Base-by-base conservation (phyloP, 30 jellyfish, hydroid and myxozoan genomes). In the Pelagia noctiluca region DNA sequence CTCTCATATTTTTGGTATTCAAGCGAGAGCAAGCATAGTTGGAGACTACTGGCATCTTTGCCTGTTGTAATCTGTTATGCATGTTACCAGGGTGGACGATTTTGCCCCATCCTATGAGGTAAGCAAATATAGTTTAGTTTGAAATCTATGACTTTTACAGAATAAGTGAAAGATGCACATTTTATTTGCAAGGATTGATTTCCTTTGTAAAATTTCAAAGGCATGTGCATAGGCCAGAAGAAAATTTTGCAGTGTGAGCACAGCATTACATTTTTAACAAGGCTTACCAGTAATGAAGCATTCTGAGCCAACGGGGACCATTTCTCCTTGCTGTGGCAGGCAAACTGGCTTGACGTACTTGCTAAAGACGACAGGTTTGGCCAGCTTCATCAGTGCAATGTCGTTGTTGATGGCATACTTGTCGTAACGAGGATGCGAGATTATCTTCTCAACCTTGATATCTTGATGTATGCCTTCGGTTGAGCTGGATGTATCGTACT, bases 251-350 rank as follows among this genome's bases (percentile, higher is more conserved):
- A 42, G n/a, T 2, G 37, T 7, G 63, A 2, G 37, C 25, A 22
- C 3, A 30, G 25, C 73, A 1, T 1, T 3, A 52, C 0, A 0
- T 25, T 31, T 26, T 1, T 1, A 21, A 31, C 0, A 69, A 11
- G 13, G 21, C 54, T 46, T 52, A 90, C 97, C 97, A 65, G 97
- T 83, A 30, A 90, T 90, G 83, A 46, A 90, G 70, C 97, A 90
- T 77, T 80, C 22, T 0, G 97, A 75, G 46, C 97, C 97, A 34
- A 64, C 93, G 18, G 93, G 71, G 31, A 78, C 93, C 38, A 60
- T 79, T 8, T 68, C 72, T 38, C 96, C 96, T 24, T 86, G 89
- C 21, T 36, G 50, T 28, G 97, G 97, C 16, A 90, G 74, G 77
- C 97, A 90, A 28, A 75, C 96, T 3, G 97, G 86, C 72, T 83